Evolutionary conservation across 2,797 vertebrate genomes (phyloP), one percentile per base, ranked within the genome.

Genomic region (Propithecus deckenii): DNA sequence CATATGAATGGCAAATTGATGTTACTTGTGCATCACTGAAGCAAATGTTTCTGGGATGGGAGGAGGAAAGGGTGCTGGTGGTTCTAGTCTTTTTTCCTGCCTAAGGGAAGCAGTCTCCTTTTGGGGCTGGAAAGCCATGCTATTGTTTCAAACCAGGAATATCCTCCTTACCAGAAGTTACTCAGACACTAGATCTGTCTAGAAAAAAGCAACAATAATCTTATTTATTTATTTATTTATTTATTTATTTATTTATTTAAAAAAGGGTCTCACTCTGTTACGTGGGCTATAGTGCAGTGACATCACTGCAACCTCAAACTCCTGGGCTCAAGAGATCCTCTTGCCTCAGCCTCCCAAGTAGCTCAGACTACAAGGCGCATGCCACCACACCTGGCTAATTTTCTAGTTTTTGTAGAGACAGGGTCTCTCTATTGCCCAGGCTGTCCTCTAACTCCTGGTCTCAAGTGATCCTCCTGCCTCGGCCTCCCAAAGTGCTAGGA

Each of bases 11-110:
- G 85, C 32, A 97, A 97, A 94, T 65, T 86, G 72, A 88, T 69
- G 30, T 71, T 95, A 94, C 76, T 96, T 96, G 92, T 95, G 43
- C 86, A 94, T 86, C 81, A 63, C 4, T 97, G 72, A 94, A 96
- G 74, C 59, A 94, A 96, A 88, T 18, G 22, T 95, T 83, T 88
- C 52, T 92, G 52, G 35, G 52, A 90, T 50, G 17, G 25, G 23
- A 81, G 22, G 30, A 30, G 8, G 79, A 90, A 92, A 59, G 86
- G 48, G 52, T 57, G 30, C 18, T 65, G 28, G 38, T 50, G 67
- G 88, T 57, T 74, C 30, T 17, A 67, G 9, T 89, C 23, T 85
- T 43, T 79, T 88, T 57, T 93, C 41, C 28, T 89, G 20, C 25
- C 79, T 78, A 13, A 88, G 4, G 3, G 17, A 94, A 91, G 13